Base-by-base conservation (phyloP, 2,797 vertebrate species). In the Crenuchus spilurus region DNA sequence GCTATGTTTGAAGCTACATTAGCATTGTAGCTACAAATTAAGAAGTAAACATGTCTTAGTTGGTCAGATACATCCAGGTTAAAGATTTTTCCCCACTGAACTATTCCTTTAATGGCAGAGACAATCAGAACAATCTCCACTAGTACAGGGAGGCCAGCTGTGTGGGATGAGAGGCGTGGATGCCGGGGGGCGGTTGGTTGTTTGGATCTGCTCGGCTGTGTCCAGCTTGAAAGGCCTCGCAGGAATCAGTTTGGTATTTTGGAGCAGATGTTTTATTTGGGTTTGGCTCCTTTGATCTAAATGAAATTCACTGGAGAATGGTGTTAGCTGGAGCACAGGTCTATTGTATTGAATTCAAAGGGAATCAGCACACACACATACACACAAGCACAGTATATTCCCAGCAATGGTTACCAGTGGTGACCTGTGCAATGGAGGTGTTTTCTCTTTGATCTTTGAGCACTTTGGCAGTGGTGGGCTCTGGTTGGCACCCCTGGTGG, bases 271-370 rank as follows among this genome's bases (percentile, higher is more conserved):
- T 89, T 87, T 90, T 83, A 85, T 83, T 84, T 81, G 83, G 86
- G 89, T 83, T 87, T 79, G 90, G 82, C 35, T 78, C 87, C 90
- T 81, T 91, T 92, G 89, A 92, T 92, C 80, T 85, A 88, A 87
- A 82, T 82, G 82, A 88, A 90, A 86, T 2, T 67, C 76, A 81
- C 87, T 84, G 26, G 83, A 83, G 88, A 88, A 77, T 77, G 51
- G 46, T 70, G 73, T 72, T 63, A 62, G 70, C 54, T 72, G 52
- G 46, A 28, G 9, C 14, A 35, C 20, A n/a, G 46, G 46, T 66
- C 60, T 14, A 33, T 70, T 74, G 35, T 65, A 69, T 66, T 41
- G 68, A 62, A 66, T 61, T 74, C 79, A 78, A 78, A 78, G 66
- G 33, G 26, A 74, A 44, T 44, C 28, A 65, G 39, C 14, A 24